These are phyloP conservation scores for Pteropus alecto DNA, from an alignment of 2,113 vertebrate species.

Conservation along the genomic window DNA sequence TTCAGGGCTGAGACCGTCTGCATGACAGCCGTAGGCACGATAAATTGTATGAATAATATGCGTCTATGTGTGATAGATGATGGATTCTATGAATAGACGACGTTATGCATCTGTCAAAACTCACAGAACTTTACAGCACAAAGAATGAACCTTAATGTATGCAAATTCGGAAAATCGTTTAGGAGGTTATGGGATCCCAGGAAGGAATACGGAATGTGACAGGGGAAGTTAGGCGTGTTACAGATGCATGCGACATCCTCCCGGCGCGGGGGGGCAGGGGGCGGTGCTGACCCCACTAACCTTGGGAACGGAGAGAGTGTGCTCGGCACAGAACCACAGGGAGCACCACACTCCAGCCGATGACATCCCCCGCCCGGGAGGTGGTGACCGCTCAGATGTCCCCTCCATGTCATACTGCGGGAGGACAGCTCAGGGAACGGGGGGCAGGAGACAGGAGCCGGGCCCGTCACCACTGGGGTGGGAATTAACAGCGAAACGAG, in stretches of 20 bases:
- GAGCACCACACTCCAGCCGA: fast-evolving
- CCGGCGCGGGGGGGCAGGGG: fast-evolving
- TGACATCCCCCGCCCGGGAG: fast-evolving
- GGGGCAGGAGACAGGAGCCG: not conserved
- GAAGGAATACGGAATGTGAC: fast-evolving
- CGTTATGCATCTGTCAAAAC: not conserved
- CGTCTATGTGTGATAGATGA: fast-evolving
- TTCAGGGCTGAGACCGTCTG: fast-evolving
- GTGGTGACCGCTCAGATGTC: too few species aligned
- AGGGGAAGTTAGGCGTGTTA: not conserved
- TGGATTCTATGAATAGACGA: not conserved
- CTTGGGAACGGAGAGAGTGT: fast-evolving
- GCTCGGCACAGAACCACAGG: fast-evolving
- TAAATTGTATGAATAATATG: fast-evolving
- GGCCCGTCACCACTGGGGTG: not conserved
- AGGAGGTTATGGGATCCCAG: not conserved
- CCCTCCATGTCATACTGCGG: too few species aligned
- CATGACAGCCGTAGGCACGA: not conserved
- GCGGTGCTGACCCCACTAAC: fast-evolving
- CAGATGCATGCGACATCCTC: fast-evolving
- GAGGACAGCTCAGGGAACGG: not conserved
- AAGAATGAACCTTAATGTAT: not conserved
- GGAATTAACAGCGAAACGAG: not conserved
- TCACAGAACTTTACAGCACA: not conserved
- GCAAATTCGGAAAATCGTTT: not conserved